Evolutionary conservation across 2,797 vertebrate species (phyloP).

Genomic region (Gymnoscopelus braueri): DNA sequence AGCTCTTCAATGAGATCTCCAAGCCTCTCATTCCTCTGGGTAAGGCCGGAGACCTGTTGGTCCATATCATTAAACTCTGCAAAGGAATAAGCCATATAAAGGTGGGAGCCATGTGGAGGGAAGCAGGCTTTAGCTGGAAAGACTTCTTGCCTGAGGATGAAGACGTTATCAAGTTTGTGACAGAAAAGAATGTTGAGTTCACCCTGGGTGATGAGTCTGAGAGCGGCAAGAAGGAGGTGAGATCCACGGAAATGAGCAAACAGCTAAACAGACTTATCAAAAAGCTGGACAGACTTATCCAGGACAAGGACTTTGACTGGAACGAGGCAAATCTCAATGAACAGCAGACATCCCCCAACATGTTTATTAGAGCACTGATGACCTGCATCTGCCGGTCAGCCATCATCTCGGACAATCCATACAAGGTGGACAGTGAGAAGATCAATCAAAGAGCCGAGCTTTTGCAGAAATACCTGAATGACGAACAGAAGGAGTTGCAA

Average conservation of each 20-base stretch:
- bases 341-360: slow-evolving; percentile 87
- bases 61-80: slow-evolving; percentile 89
- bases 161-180: slow-evolving; percentile 92
- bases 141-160: slow-evolving; percentile 92
- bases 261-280: slow-evolving; percentile 52
- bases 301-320: slow-evolving; percentile 93
- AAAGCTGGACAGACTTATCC: slow-evolving; percentile 85
- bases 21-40: slow-evolving; percentile 90
- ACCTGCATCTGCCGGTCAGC: slow-evolving; percentile 91
- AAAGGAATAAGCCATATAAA: slow-evolving; percentile 97
- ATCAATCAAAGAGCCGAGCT: slow-evolving; percentile 88
- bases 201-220: slow-evolving; percentile 89
- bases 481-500: slow-evolving; percentile 94
- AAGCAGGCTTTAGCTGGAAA: slow-evolving; percentile 91
- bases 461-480: slow-evolving; percentile 91
- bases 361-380: slow-evolving; percentile 91
- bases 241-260: slow-evolving; percentile 83
- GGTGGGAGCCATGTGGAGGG: slow-evolving; percentile 89
- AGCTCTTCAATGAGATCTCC: slow-evolving; percentile 91
- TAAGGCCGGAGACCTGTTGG: slow-evolving; percentile 88
- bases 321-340: slow-evolving; percentile 94
- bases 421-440: slow-evolving; percentile 84
- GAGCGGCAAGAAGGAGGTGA: slow-evolving; percentile 81
- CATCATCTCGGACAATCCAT: slow-evolving; percentile 89
- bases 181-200: slow-evolving; percentile 93